Base-by-base conservation (phyloP, 2,113 vertebrate genomes). In the Tretioscincus oriximinensis region DNA sequence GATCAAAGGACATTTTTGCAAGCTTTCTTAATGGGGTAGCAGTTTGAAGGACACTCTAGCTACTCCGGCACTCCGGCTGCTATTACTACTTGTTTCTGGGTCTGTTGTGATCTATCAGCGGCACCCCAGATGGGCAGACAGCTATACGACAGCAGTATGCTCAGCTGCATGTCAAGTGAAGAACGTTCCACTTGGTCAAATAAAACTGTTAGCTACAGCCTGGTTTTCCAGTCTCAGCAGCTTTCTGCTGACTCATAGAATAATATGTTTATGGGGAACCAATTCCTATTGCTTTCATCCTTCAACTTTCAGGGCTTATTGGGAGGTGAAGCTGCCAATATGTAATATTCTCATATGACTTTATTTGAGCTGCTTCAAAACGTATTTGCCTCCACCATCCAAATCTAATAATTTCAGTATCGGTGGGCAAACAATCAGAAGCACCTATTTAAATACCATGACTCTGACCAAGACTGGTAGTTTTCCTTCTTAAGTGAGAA, bases 401-500 rank as follows among this genome's bases (percentile, higher is more conserved):
- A 10, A 49, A 22, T 73, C n/a, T 26, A 24, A 49, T n/a, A 26
- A 31, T 18, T 18, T 29, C 41, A 26, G 31, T 61, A 65, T 28
- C 63, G 35, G 31, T 21, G 9, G 63, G 21, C 31, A 60, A 28
- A 47, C 67, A 60, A 60, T 81, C 47, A 66, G 72, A 4, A 67
- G 14, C 28, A 9, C 72, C 21, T 26, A 14, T 68, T 31, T 14
- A 28, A 66, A 41, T 60, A 20, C 12, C 35, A 69, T 7, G 18
- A 31, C 35, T 26, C 26, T 60, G 51, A 66, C 28, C 20, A n/a
- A 49, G 65, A 47, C 73, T 74, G 26, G 64, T 28, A 68, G 24
- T 80, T 71, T 73, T 47, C 74, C 79, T 78, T 69, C 31, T 71
- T 81, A 74, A 81, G 26, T 60, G 64, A 68, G 51, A 61, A 41